Conservation (phyloP, 2,113 vertebrate species). For the Pholis gunnellus region DNA sequence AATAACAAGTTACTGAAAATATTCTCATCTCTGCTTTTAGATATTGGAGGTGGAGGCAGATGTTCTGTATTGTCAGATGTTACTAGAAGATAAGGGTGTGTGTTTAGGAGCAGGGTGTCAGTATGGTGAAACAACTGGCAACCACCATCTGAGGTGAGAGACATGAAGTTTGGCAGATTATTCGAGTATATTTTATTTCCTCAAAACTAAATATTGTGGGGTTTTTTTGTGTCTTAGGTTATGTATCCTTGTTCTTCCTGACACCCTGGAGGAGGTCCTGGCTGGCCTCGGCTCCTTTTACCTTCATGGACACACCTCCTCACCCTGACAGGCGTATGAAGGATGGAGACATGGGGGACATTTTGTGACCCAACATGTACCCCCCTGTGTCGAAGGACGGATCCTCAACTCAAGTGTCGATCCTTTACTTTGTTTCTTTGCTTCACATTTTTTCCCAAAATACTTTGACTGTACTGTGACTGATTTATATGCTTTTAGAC, state of each 20-base stretch:
- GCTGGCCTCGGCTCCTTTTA: constrained; percentile 67
- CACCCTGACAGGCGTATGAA: not conserved
- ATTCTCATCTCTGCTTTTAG: constrained; percentile 30
- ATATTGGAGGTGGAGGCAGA: constrained; percentile 40
- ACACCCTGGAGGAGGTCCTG: constrained; percentile 63
- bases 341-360: not conserved
- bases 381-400: not conserved
- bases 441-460: not conserved
- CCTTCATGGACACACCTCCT: not conserved
- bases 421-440: not conserved
- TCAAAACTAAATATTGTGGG: not conserved
- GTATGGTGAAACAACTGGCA: constrained; percentile 8
- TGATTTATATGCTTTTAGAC: not conserved
- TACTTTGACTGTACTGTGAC: not conserved
- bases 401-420: not conserved
- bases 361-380: not conserved
- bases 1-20: not conserved
- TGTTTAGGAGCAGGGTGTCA: constrained; percentile 52
- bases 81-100: constrained; percentile 72
- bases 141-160: constrained; percentile 66
- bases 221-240: constrained; percentile 43
- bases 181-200: not conserved
- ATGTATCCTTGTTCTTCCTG: constrained; percentile 57
- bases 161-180: not conserved
- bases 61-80: constrained; percentile 70